Evolutionary conservation across 2,113 vertebrate species (phyloP), one percentile per base, ranked within the genome.

Genomic region (Neotoma lepida): DNA sequence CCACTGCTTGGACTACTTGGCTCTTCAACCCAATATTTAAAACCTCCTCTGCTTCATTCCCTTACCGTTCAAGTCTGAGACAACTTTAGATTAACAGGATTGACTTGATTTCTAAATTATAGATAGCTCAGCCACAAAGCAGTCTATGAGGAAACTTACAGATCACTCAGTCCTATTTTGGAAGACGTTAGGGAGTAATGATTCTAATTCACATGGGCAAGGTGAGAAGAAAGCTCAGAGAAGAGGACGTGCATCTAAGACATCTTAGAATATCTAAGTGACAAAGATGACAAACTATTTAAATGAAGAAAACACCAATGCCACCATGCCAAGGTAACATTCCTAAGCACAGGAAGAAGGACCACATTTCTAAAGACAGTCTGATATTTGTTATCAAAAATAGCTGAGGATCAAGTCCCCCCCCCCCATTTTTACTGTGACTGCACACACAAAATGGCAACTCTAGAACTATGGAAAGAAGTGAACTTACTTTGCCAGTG

Each of bases 401-500:
- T 35, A 95, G 87, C 4, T 22, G 4, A 74, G 46, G 33, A 46
- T 58, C 8, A 81, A 91, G 86, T 77, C 3, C 81, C 81, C 15
- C 33, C n/a, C n/a, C n/a, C n/a, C n/a, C n/a, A n/a, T n/a, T 44
- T 73, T 91, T 46, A 86, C 58, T n/a, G 20, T 49, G 8, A 33
- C 68, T 44, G 58, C 10, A 68, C 3, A 74, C 5, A 93, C 22
- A 85, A 61, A 81, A 90, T 1, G 49, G 41, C 12, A n/a, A 89
- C 66, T 24, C 28, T 15, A 13, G 41, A 96, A 17, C 33, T 30
- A 14, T 0, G 64, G 58, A 82, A 68, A 94, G 63, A 44, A 46
- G 44, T 2, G 20, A 66, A 24, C 98, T 97, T 97, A 99, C 99
- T 99, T 99, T 99, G 98, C 99, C 99, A 4, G 99, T 99, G 92